Base-by-base conservation (phyloP, 2,797 vertebrate genomes). In the Myotis vivesi region DNA sequence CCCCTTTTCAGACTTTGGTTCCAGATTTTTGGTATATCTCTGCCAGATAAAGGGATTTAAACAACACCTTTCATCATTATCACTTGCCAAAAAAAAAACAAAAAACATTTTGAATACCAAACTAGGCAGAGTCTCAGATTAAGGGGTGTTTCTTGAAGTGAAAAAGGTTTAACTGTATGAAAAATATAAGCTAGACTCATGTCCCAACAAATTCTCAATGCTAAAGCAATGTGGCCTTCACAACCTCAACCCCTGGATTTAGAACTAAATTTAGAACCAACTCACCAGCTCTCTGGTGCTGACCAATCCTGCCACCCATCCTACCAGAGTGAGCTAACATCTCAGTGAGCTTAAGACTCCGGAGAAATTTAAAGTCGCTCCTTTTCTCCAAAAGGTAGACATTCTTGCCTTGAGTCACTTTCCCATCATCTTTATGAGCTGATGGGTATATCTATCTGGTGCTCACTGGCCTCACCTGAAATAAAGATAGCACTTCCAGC, bases 11-110 rank as follows among this genome's bases (percentile, higher is more conserved):
- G 23, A 77, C 71, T 88, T 84, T 38, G 15, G 20, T 88, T 89
- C 15, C 55, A 36, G 22, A 57, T 88, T 33, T 8, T 30, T 23
- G 11, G 9, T 64, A 30, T 41, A 23, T 51, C 64, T 91, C 80
- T 84, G 25, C 5, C 83, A 92, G 89, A 62, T 68, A 25, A 92
- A 96, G 20, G 13, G 22, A 81, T 72, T 81, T 89, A 87, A 73
- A 83, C 22, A 91, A 72, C 8, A 46, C 2, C 38, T 87, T 71
- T 90, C 22, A 84, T 68, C 36, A 66, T 20, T 59, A 72, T 57
- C 33, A 89, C 84, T 75, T 66, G 22, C 64, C 33, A 80, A 89
- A 79, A 89, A 88, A 87, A 11, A 86, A 83, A 84, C 75, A 89
- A 87, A 9, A 86, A 62, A 28, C 8, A 57, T 25, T 80, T 89